Evolutionary conservation across 1,140 invertebrate species (phyloP).

Genomic region (Drosophila nikananu): DNA sequence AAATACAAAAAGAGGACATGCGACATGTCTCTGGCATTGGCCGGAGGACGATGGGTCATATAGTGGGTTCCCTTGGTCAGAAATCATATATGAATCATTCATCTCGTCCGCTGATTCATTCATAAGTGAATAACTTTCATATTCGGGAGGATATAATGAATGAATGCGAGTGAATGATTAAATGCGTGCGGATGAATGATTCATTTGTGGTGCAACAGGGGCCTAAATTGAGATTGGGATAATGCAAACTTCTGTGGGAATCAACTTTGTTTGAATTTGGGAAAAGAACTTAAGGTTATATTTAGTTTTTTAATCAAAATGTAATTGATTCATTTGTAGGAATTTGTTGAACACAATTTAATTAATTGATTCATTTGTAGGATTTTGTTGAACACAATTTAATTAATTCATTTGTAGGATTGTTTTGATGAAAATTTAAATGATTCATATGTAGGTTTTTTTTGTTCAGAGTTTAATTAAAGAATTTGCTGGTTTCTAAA

Average conservation of each 20-base stretch:
- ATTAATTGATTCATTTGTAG: too few relatives aligned
- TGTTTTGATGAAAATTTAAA: too few relatives aligned
- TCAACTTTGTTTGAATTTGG: too few relatives aligned
- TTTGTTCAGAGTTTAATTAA: not conserved
- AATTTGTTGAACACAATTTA: too few relatives aligned
- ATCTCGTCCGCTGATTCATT: slow-evolving; percentile 31
- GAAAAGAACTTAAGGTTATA: not conserved
- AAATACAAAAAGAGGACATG: slow-evolving; percentile 23
- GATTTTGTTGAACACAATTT: not conserved
- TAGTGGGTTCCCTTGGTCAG: slow-evolving; percentile 6
- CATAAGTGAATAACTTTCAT: slow-evolving; percentile 21
- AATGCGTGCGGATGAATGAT: slow-evolving; percentile 5
- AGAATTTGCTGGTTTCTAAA: not conserved
- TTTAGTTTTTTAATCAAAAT: not conserved
- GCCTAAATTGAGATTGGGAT: not conserved
- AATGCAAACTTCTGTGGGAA: not conserved
- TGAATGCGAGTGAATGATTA: slow-evolving; percentile 9
- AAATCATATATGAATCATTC: slow-evolving; percentile 50
- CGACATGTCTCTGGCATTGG: too few relatives aligned
- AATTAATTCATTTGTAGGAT: not conserved
- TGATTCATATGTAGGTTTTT: too few relatives aligned
- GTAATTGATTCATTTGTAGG: too few relatives aligned
- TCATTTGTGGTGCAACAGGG: not conserved
- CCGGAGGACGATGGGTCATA: slow-evolving; percentile 2
- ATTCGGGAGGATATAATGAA: not conserved